phyloP scores from a whole-genome alignment of 1,140 invertebrate genomes.

The Neotoxoptera formosana region DNA sequence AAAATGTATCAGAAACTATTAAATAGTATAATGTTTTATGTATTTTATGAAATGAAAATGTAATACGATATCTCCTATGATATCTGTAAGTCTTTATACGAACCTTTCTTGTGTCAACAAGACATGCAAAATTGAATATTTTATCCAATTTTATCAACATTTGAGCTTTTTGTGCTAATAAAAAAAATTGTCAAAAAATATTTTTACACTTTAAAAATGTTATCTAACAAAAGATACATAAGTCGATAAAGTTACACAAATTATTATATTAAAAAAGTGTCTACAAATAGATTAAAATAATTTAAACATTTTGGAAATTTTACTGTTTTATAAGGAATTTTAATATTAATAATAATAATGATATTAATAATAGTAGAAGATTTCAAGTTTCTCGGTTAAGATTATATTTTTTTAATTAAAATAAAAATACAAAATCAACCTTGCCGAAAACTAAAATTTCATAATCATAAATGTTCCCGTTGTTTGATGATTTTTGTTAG shows the following conservation, averaged over 20 bases:
- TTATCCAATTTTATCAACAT: not conserved
- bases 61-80: too few relatives aligned
- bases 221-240: not conserved
- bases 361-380: too few relatives aligned
- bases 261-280: not conserved
- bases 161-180: not conserved
- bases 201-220: not conserved
- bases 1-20: not conserved
- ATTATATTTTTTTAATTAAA: too few relatives aligned
- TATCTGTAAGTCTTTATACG: too few relatives aligned
- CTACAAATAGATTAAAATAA: not conserved
- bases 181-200: not conserved
- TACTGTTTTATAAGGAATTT: too few relatives aligned
- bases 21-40: not conserved
- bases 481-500: too few relatives aligned
- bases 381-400: too few relatives aligned
- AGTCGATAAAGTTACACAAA: not conserved
- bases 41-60: not conserved
- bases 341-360: not conserved
- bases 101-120: not conserved
- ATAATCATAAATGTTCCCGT: too few relatives aligned
- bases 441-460: too few relatives aligned
- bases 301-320: too few relatives aligned
- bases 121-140: not conserved
- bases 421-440: too few relatives aligned